phyloP scores from a whole-genome alignment of 2,797 vertebrate species.

The Anolis apletophallus region DNA sequence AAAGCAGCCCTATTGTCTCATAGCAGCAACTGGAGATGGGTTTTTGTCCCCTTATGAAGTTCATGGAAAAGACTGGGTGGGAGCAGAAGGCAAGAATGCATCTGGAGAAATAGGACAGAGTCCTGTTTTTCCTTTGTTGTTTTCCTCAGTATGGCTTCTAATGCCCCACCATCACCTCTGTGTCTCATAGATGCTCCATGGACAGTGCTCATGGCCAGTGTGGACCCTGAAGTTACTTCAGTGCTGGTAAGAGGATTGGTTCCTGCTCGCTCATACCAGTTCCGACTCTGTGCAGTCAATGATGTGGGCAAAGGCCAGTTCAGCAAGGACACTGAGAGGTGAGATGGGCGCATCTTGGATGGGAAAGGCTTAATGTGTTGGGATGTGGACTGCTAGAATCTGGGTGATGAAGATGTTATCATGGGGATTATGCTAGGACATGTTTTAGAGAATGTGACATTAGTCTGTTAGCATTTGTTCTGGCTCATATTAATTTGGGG shows the following conservation, averaged over 20 bases:
- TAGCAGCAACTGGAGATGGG: neutral
- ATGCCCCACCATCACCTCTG: neutral
- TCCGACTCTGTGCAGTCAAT: conserved; percentile 93
- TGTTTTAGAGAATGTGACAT: neutral
- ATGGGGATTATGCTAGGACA: neutral
- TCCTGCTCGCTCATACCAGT: conserved; percentile 95
- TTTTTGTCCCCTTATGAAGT: neutral
- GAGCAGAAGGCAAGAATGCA: neutral
- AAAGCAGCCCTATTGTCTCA: neutral
- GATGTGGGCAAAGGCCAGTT: conserved; percentile 95
- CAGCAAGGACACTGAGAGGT: conserved; percentile 97
- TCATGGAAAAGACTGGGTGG: neutral
- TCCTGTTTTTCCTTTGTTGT: neutral
- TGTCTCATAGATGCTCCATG: conserved; percentile 87
- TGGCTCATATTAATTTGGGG: neutral
- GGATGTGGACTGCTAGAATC: accelerated
- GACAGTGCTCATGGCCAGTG: conserved; percentile 89
- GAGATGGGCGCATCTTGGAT: conserved; percentile 58
- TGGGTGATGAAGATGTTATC: neutral
- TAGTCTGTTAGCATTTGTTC: neutral
- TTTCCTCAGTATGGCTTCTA: neutral
- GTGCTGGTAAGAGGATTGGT: conserved; percentile 90
- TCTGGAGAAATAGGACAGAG: too few relatives aligned
- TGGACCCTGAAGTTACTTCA: conserved; percentile 86
- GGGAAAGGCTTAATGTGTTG: neutral